phyloP scores from a whole-genome alignment of 1,140 invertebrate species.

The Gonioctena quinquepunctata region DNA sequence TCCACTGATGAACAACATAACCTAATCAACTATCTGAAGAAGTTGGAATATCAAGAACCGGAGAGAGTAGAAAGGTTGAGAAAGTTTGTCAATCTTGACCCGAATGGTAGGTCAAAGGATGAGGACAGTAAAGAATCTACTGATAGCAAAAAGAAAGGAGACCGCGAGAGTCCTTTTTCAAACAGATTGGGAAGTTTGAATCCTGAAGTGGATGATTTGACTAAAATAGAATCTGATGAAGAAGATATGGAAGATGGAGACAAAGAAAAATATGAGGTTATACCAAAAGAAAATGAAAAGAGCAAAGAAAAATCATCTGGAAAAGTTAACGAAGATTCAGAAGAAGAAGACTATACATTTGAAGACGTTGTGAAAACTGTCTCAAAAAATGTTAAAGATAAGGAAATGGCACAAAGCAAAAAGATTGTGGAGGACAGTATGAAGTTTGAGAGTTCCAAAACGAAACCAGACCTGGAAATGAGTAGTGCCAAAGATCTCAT shows the following conservation, averaged over 20 bases:
- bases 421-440: constrained; percentile 45
- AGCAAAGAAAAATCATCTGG: constrained; percentile 45
- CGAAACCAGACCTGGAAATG: constrained; percentile 54
- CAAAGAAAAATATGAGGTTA: constrained; percentile 40
- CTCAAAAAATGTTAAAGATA: constrained; percentile 63
- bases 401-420: constrained; percentile 51
- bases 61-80: constrained; percentile 71
- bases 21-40: constrained; percentile 76
- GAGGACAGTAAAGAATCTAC: constrained; percentile 23
- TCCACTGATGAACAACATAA: constrained; percentile 77
- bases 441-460: constrained; percentile 39
- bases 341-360: constrained; percentile 70
- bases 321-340: constrained; percentile 58
- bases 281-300: constrained; percentile 29
- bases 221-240: constrained; percentile 14
- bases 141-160: constrained; percentile 35
- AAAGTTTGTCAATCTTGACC: constrained; percentile 66
- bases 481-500: constrained; percentile 64
- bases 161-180: constrained; percentile 56
- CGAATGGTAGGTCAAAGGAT: constrained; percentile 17
- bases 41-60: constrained; percentile 72
- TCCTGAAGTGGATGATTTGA: constrained; percentile 52
- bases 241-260: constrained; percentile 51
- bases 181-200: constrained; percentile 41
- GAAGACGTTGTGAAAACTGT: constrained; percentile 71